phyloP scores from a whole-genome alignment of 2,113 vertebrate genomes.

The Myotis davidii region DNA sequence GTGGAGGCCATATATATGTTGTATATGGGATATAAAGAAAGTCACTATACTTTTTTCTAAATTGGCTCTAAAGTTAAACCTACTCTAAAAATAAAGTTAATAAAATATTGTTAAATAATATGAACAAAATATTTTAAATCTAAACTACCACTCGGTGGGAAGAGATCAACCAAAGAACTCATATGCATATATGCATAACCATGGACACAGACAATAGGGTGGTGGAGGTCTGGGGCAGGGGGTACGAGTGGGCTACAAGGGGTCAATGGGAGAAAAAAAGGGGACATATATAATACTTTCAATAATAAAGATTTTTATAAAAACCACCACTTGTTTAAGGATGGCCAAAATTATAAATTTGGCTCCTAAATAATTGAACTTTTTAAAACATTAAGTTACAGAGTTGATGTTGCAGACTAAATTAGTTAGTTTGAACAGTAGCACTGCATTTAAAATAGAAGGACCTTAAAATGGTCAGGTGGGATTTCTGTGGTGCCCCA shows the following conservation, averaged over 20 bases:
- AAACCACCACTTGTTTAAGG: not conserved
- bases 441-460: not conserved
- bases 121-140: not conserved
- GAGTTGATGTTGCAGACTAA: not conserved
- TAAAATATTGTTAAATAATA: not conserved
- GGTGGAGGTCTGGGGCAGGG: too few relatives aligned
- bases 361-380: not conserved
- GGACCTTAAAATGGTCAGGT: not conserved
- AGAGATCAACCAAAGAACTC: too few relatives aligned
- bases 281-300: too few relatives aligned
- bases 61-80: not conserved
- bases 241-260: too few relatives aligned
- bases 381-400: not conserved
- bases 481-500: not conserved
- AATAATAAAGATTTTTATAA: too few relatives aligned
- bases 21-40: not conserved
- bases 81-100: not conserved
- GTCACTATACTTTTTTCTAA: not conserved
- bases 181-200: too few relatives aligned
- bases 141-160: not conserved
- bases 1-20: not conserved
- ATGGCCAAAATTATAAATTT: not conserved
- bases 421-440: not conserved
- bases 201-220: too few relatives aligned
- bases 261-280: too few relatives aligned